Evolutionary conservation across 92 coral and sea anemone species (phyloP).

Genomic region (Pocillopora grandis): DNA sequence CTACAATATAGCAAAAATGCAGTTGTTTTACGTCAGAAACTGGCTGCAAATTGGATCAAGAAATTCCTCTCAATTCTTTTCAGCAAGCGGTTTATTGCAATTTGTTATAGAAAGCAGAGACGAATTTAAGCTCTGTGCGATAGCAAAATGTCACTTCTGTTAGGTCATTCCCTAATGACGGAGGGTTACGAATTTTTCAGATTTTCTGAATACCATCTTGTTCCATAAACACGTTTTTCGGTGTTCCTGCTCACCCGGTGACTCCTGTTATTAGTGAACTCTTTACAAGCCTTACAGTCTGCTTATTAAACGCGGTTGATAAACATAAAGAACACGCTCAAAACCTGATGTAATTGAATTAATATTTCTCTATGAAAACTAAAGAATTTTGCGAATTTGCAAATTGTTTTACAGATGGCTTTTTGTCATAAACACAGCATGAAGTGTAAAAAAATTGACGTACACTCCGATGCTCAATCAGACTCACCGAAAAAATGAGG

Average conservation of each 20-base stretch:
- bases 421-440: constrained; percentile 4
- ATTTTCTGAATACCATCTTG: constrained; percentile 20
- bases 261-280: too few relatives aligned
- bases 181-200: constrained; percentile 16
- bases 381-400: background rate
- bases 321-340: too few relatives aligned
- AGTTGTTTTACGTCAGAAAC: background rate
- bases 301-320: too few relatives aligned
- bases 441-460: constrained; percentile 10
- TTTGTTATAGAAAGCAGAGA: background rate
- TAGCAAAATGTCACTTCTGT: background rate
- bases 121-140: background rate
- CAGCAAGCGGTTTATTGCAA: constrained; percentile 20
- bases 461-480: background rate
- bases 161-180: background rate
- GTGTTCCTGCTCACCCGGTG: background rate
- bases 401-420: constrained; percentile 24
- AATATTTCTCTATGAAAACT: background rate
- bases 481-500: constrained; percentile 4
- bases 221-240: constrained; percentile 6
- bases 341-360: too few relatives aligned
- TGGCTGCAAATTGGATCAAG: background rate
- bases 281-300: too few relatives aligned
- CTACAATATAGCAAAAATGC: background rate
- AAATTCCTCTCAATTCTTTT: background rate